Evolutionary conservation across 2,888 invertebrate genomes (phyloP).

Genomic region (Microplitis deprimator): DNA sequence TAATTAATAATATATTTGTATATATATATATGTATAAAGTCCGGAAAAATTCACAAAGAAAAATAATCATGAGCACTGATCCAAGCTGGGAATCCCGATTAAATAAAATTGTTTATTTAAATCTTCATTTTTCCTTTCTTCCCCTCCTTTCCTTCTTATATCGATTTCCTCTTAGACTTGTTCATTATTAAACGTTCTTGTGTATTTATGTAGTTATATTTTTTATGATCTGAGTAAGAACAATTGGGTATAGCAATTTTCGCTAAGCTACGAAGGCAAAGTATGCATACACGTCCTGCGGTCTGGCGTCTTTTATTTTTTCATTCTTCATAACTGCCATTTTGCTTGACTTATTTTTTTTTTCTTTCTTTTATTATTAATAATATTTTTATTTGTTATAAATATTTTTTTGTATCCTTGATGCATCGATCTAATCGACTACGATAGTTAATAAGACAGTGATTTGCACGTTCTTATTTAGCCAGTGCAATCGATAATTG

Average conservation of each 20-base stretch:
- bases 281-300: constrained; percentile 22
- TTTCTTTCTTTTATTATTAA: neutral
- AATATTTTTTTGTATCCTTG: neutral
- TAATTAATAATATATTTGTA: neutral
- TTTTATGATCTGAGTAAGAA: constrained; percentile 11
- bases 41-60: constrained; percentile 3
- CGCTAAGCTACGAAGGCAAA: constrained; percentile 33
- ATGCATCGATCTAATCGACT: constrained; percentile 24
- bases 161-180: neutral
- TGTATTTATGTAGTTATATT: neutral
- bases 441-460: constrained; percentile 23
- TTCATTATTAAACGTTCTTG: neutral
- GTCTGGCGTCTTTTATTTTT: constrained; percentile 13
- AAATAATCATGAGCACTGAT: neutral
- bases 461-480: constrained; percentile 13
- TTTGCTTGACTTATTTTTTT: constrained; percentile 4
- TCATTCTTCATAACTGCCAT: constrained; percentile 14
- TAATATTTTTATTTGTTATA: constrained; percentile 11
- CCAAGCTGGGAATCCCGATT: neutral
- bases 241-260: constrained; percentile 11
- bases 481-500: constrained; percentile 16
- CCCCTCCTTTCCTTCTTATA: too few relatives aligned
- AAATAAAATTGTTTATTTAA: neutral
- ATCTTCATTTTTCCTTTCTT: neutral
- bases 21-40: constrained; percentile 12